Evolutionary conservation across 2,113 vertebrate genomes (phyloP).

Genomic region (Melanostigma gelatinosum): DNA sequence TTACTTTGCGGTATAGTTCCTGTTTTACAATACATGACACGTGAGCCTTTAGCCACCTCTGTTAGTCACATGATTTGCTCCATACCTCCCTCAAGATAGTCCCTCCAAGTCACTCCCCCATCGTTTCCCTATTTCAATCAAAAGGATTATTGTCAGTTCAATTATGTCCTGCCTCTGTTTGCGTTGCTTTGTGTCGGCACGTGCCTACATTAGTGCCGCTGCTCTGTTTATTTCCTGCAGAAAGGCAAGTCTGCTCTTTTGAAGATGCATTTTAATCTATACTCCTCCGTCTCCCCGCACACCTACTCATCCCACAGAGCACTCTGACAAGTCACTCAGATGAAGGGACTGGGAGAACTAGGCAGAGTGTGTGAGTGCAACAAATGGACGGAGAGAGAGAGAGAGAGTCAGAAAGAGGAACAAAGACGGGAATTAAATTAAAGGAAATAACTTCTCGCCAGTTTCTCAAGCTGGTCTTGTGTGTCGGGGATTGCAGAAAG

Average conservation of each 20-base stretch:
- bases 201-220: slow-evolving; percentile 17
- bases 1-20: not conserved
- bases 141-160: slow-evolving; percentile 62
- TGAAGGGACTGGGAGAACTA: slow-evolving; percentile 39
- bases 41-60: not conserved
- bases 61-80: not conserved
- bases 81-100: slow-evolving; percentile 23
- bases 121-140: slow-evolving; percentile 45
- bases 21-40: slow-evolving; percentile 2
- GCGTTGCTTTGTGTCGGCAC: slow-evolving; percentile 32
- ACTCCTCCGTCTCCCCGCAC: not conserved
- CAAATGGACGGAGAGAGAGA: slow-evolving; percentile 31
- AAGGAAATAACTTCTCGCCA: slow-evolving; percentile 43
- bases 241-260: slow-evolving; percentile 63
- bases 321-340: slow-evolving; percentile 44
- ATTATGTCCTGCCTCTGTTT: slow-evolving; percentile 57
- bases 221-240: slow-evolving; percentile 57
- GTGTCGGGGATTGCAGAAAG: slow-evolving; percentile 50
- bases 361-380: slow-evolving; percentile 16
- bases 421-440: slow-evolving; percentile 32
- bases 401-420: slow-evolving; percentile 36
- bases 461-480: slow-evolving; percentile 53
- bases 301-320: slow-evolving; percentile 40
- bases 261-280: slow-evolving; percentile 72
- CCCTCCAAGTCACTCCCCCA: slow-evolving; percentile 1